Evolutionary conservation across 2,888 invertebrate genomes (phyloP).

Genomic region (Cosmia pyralina): DNA sequence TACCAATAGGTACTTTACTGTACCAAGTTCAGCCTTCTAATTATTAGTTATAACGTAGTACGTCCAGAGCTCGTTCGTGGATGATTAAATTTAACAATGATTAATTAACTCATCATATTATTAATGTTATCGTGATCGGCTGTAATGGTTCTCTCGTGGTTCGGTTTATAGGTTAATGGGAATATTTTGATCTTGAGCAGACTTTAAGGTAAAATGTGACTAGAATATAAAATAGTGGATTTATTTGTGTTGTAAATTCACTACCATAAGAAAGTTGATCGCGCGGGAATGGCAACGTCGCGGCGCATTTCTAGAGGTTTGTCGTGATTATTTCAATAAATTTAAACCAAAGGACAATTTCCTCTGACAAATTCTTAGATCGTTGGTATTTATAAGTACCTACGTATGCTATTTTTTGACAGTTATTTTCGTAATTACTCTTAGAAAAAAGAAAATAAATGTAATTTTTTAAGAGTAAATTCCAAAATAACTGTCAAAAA

Average conservation of each 20-base stretch:
- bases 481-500: too few species aligned
- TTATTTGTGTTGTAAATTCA: not conserved
- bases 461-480: too few species aligned
- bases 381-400: too few species aligned
- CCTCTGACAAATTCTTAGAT: too few species aligned
- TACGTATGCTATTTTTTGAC: too few species aligned
- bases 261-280: too few species aligned
- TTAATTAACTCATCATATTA: constrained; percentile 57
- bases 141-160: constrained; percentile 46
- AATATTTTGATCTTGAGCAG: constrained; percentile 20
- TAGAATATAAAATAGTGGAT: not conserved
- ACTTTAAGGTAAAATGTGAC: not conserved
- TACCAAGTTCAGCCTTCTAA: constrained; percentile 33
- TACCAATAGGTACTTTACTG: constrained; percentile 48
- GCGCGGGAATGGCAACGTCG: too few species aligned
- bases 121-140: constrained; percentile 56
- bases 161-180: constrained; percentile 36
- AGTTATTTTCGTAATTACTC: too few species aligned
- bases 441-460: too few species aligned
- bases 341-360: too few species aligned
- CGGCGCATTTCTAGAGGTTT: too few species aligned
- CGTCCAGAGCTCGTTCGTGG: constrained; percentile 16
- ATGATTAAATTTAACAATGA: constrained; percentile 59
- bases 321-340: too few species aligned
- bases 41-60: constrained; percentile 52